Percentiles rank a stretch among this genome's conserved stretches.
phyloP scores from a whole-genome alignment of 1,140 invertebrate species.

The Anadara kagoshimensis region DNA sequence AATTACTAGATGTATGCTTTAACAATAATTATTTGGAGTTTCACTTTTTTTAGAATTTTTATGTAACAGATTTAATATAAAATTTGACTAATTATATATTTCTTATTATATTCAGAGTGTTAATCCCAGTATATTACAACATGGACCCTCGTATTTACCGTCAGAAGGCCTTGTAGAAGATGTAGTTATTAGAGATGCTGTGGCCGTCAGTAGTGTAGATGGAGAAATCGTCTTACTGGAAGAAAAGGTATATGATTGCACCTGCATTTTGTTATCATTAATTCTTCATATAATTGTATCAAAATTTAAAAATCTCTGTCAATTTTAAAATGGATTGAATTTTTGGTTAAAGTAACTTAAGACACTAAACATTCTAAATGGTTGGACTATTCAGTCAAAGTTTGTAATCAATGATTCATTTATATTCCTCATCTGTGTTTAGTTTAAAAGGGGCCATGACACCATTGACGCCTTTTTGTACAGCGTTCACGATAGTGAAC shows the following conservation, averaged over 20 bases:
- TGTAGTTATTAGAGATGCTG: conserved; percentile 63
- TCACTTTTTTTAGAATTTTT: too few relatives aligned
- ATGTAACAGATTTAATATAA: background rate
- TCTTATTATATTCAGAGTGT: conserved; percentile 44
- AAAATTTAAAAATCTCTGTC: background rate
- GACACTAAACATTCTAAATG: too few relatives aligned
- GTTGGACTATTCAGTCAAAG: too few relatives aligned
- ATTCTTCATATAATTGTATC: background rate
- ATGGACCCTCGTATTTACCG: conserved; percentile 62
- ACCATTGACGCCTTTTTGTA: too few relatives aligned
- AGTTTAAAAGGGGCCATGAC: too few relatives aligned
- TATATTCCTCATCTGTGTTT: too few relatives aligned
- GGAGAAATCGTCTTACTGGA: conserved; percentile 66
- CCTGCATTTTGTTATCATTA: background rate
- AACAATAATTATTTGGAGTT: too few relatives aligned
- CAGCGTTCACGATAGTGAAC: too few relatives aligned
- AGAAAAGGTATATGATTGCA: conserved; percentile 60
- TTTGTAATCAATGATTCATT: too few relatives aligned
- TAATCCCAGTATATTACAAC: conserved; percentile 56
- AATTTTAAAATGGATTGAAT: conserved; percentile 1
- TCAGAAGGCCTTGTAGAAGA: conserved; percentile 69
- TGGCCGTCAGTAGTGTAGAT: conserved; percentile 67
- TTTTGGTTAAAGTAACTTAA: too few relatives aligned
- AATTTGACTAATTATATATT: background rate
- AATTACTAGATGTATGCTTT: too few relatives aligned